Evolutionary conservation across 2,797 vertebrate genomes (phyloP).

Genomic region (Danio aesculapii): DNA sequence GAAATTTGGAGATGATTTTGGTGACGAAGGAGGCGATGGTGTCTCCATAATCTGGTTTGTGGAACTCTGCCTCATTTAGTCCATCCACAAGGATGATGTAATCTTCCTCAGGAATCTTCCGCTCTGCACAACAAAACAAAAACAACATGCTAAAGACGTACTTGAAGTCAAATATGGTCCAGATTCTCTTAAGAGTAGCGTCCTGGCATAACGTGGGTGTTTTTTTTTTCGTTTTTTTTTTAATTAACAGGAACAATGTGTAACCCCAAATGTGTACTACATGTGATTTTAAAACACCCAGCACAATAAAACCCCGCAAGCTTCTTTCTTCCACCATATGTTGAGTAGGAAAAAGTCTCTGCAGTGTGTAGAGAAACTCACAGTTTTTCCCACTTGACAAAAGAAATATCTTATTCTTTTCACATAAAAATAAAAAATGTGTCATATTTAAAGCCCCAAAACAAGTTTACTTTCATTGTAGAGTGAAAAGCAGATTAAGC

Average conservation of each 20-base stretch:
- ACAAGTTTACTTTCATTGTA: conserved; percentile 1
- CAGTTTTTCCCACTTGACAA: conserved; percentile 8
- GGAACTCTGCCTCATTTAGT: conserved; percentile 98
- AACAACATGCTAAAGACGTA: not conserved
- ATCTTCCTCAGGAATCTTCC: conserved; percentile 92
- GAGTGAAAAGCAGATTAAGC: not conserved
- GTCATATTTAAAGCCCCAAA: not conserved
- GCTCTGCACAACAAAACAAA: conserved; percentile 75
- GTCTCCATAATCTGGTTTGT: conserved; percentile 98
- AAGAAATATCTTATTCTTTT: not conserved
- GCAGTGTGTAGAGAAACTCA: conserved; percentile 24
- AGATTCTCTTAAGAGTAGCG: not conserved
- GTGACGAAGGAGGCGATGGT: conserved; percentile 94
- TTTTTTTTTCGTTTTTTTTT: not conserved
- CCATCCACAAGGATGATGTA: conserved; percentile 95
- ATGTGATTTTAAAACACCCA: conserved; percentile 23
- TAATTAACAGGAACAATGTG: conserved; percentile 26
- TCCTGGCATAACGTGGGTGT: conserved; percentile 7
- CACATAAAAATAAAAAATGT: not conserved
- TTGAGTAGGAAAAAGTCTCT: conserved; percentile 22
- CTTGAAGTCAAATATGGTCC: not conserved
- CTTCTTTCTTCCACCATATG: conserved; percentile 27
- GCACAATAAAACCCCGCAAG: not conserved
- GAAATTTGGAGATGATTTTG: conserved; percentile 91
- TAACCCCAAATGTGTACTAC: not conserved